These are phyloP conservation scores for Ornithorhynchus anatinus DNA, from an alignment of 2,113 vertebrate species.

Conservation along the genomic window DNA sequence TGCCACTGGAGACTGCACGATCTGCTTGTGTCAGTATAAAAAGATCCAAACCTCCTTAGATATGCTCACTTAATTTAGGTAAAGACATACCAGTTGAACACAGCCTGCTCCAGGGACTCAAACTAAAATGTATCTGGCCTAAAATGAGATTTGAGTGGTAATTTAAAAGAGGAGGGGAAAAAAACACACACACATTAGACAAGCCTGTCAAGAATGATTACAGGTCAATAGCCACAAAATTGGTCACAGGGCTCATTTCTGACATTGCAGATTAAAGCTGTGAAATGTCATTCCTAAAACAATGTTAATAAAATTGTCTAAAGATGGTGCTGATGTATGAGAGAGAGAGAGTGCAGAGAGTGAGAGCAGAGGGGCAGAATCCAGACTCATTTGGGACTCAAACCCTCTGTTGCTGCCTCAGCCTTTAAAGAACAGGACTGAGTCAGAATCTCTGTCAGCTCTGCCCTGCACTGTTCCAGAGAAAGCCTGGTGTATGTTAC, in stretches of 20 bases:
- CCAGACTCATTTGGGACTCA: neutral
- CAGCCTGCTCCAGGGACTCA: neutral
- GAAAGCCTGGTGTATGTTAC: neutral
- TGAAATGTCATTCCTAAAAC: too few relatives aligned
- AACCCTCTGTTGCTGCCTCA: neutral
- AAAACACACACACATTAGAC: neutral
- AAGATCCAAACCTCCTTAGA: neutral
- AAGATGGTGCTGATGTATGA: neutral
- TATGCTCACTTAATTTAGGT: neutral
- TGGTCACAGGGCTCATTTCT: too few relatives aligned
- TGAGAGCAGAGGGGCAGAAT: neutral
- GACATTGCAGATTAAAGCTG: too few relatives aligned
- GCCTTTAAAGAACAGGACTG: neutral
- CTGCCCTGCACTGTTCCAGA: neutral
- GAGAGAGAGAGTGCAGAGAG: neutral
- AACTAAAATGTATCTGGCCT: neutral
- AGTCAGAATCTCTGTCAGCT: neutral
- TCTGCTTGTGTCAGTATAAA: neutral
- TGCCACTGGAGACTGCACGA: neutral
- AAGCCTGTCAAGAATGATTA: too few relatives aligned
- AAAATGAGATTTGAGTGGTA: neutral
- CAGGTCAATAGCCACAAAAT: too few relatives aligned
- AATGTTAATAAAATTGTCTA: too few relatives aligned
- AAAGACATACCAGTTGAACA: neutral
- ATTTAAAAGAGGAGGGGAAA: neutral